phyloP scores from a whole-genome alignment of 2,797 vertebrate genomes.

The Hydrolagus colliei region DNA sequence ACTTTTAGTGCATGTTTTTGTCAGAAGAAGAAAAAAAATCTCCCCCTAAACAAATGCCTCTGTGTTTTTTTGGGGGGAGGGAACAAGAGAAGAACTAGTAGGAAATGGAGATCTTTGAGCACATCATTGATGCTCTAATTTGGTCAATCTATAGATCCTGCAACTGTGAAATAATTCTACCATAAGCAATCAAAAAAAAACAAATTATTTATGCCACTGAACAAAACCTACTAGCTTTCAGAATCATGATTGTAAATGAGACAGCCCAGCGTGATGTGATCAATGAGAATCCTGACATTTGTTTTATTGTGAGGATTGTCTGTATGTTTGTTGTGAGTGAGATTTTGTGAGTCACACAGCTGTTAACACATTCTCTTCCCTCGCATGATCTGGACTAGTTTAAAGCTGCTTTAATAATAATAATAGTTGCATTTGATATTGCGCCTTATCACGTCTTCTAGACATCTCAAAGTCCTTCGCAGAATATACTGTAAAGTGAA shows the following conservation, averaged over 20 bases:
- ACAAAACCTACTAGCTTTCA: background rate
- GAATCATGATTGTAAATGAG: background rate
- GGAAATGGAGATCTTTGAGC: too few species aligned
- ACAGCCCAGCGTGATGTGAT: background rate
- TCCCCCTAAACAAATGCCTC: too few species aligned
- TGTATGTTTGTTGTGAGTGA: background rate
- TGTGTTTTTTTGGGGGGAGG: too few species aligned
- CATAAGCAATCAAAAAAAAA: too few species aligned
- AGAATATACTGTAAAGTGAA: too few species aligned
- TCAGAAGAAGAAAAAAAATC: too few species aligned
- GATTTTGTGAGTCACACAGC: background rate
- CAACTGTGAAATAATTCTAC: too few species aligned
- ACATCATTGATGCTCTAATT: background rate
- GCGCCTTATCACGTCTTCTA: too few species aligned
- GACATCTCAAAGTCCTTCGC: too few species aligned
- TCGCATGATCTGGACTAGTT: background rate
- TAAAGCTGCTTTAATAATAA: background rate
- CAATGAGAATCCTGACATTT: background rate
- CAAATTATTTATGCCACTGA: background rate
- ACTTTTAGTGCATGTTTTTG: background rate
- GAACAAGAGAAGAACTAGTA: too few species aligned
- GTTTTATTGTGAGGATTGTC: background rate
- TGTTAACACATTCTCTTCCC: background rate
- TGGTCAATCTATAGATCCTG: too few species aligned
- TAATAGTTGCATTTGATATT: too few species aligned